A percentile compares a stretch with the other conserved stretches of the same genome.
These are phyloP conservation scores for Drosophila rufa DNA, from an alignment of 1,140 invertebrate genomes.

Conservation along the genomic window DNA sequence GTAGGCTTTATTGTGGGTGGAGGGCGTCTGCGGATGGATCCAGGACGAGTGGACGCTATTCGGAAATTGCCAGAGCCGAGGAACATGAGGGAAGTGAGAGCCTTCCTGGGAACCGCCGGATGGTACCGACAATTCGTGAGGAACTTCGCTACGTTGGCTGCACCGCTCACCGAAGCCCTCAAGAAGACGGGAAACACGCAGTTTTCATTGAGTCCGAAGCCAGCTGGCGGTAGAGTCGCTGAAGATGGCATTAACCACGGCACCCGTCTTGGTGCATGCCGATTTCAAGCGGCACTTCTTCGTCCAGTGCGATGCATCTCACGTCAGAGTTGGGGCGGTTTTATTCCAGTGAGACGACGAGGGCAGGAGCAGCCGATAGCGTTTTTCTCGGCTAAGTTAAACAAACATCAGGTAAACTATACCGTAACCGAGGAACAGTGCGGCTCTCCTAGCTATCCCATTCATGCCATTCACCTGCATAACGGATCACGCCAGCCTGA, in stretches of 20 bases:
- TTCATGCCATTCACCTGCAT: neutral
- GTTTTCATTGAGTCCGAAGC: neutral
- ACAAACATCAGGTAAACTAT: neutral
- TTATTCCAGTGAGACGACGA: neutral
- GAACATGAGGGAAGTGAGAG: neutral
- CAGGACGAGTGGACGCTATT: no score
- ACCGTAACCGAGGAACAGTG: neutral
- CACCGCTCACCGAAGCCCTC: neutral
- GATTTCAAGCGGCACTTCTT: no score
- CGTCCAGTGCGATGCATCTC: neutral
- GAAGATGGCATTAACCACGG: no score
- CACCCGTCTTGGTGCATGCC: no score
- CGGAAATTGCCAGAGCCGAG: neutral
- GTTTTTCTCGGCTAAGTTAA: neutral
- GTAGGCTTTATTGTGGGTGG: no score
- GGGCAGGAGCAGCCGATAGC: neutral
- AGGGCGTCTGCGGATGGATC: no score
- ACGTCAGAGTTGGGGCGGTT: neutral
- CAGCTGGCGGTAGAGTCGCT: neutral
- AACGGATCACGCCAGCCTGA: neutral
- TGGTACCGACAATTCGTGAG: neutral
- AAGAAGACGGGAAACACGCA: neutral
- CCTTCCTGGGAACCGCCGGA: neutral
- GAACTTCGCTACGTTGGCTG: neutral
- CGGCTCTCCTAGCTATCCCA: neutral